phyloP scores from a whole-genome alignment of 2,888 invertebrate species.

The Dynastes tityus region DNA sequence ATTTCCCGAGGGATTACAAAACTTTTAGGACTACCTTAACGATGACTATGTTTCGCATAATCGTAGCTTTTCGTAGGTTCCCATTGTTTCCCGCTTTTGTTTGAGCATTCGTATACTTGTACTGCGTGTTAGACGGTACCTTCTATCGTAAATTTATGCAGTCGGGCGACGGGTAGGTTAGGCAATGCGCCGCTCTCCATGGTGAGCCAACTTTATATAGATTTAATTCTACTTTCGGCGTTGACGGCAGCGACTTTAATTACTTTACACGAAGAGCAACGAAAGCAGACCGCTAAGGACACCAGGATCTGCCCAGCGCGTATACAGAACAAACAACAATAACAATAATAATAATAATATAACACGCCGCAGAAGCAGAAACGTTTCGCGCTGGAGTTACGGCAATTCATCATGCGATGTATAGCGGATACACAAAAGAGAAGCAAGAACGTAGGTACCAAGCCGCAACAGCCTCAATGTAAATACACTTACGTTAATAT shows the following conservation, averaged over 20 bases:
- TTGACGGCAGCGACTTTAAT: constrained; percentile 29
- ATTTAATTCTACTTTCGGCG: constrained; percentile 34
- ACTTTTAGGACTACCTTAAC: no score
- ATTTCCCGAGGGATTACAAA: no score
- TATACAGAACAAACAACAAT: constrained; percentile 14
- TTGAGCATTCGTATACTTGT: no score
- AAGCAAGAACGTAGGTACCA: not conserved
- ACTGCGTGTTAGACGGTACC: no score
- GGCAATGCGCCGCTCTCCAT: no score
- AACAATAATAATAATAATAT: constrained; percentile 39
- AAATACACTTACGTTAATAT: constrained; percentile 45
- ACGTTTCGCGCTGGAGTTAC: constrained; percentile 2
- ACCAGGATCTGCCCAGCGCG: not conserved
- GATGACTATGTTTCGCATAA: no score
- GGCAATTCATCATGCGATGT: constrained; percentile 31
- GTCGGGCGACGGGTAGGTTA: no score
- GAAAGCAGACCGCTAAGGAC: not conserved
- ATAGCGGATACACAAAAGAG: constrained; percentile 24
- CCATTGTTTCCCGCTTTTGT: no score
- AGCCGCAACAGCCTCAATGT: constrained; percentile 22
- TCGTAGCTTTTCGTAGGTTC: no score
- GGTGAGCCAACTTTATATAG: not conserved
- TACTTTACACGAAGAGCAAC: not conserved
- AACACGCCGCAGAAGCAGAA: constrained; percentile 37
- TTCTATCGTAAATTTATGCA: no score